Evolutionary conservation across 2,888 invertebrate genomes (phyloP).

Genomic region (Dyspetes luteomarginatus): DNA sequence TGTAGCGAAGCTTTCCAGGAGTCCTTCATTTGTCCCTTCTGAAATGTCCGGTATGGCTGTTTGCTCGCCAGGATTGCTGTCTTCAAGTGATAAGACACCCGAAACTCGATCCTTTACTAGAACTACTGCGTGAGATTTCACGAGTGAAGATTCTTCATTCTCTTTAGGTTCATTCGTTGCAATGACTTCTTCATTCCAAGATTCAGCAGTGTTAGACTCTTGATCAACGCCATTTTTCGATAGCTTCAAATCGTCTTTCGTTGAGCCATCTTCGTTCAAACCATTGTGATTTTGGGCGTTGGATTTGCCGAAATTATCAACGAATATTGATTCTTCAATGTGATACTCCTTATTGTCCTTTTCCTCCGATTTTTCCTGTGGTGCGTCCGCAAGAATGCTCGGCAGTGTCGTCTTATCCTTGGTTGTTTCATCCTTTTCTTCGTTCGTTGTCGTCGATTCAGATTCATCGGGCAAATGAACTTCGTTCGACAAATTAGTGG

Average conservation of each 20-base stretch:
- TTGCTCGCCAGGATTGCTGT: background rate
- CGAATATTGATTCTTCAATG: conserved; percentile 21
- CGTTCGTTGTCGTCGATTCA: conserved; percentile 45
- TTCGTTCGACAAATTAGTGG: conserved; percentile 61
- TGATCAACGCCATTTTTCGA: background rate
- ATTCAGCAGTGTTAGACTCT: conserved; percentile 28
- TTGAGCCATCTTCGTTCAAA: conserved; percentile 39
- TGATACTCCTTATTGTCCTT: conserved; percentile 5
- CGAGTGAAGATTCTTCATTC: background rate
- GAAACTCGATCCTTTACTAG: conserved; percentile 25
- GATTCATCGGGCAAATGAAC: conserved; percentile 55
- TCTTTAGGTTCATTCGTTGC: background rate
- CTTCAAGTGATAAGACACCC: conserved; percentile 45
- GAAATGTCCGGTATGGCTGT: conserved; percentile 9
- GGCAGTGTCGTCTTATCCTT: conserved; percentile 53
- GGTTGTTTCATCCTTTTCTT: conserved; percentile 56
- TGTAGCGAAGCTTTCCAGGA: conserved; percentile 46
- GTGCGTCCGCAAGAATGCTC: conserved; percentile 45
- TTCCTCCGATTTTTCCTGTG: background rate
- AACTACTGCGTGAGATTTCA: background rate
- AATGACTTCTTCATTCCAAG: background rate
- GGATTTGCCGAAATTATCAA: conserved; percentile 26
- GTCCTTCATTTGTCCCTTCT: conserved; percentile 8
- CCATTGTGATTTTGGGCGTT: conserved; percentile 31
- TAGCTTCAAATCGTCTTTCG: conserved; percentile 56